Evolutionary conservation across 2,888 invertebrate genomes (phyloP), one percentile per base, ranked within the genome.

Genomic region (Aporophyla nigra): DNA sequence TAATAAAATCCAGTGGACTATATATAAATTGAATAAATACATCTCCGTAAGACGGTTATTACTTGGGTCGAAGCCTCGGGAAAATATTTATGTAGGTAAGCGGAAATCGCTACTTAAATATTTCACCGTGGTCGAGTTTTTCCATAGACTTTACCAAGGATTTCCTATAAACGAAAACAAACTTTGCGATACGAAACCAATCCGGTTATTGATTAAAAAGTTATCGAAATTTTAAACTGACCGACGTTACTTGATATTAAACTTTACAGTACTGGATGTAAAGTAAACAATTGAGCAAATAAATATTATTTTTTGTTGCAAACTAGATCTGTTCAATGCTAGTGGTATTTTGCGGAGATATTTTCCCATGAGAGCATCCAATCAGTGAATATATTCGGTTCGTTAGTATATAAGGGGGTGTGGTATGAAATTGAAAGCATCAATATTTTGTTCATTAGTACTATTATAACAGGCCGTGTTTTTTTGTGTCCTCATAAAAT

Each of bases 311-410:
- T 14, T 33, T 9, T 24, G 5, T 40, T 27, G 10, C 16, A 73
- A 67, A 40, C 4, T 71, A 27, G 19, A 10, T 19, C 21, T 19
- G 46, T 40, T 33, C 53, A 51, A 75, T 63, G 53, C 12, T 67
- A 62, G 61, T 24, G 10, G n/a, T 63, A 46, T 80, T 63, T 62
- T 5, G 14, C 9, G 4, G 16, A 53, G 2, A 70, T 58, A 54
- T 56, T 33, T 67, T 53, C 40, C 10, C 54, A 33, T 21, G 43
- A 61, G 19, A 61, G 54, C 24, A 16, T 49, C 24, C 65, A 78
- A 81, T 81, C 53, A 63, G 56, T 58, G 21, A 56, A 73, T 24
- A 33, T 68, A 72, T 80, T 69, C 51, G 7, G 53, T 53, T 58
- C 40, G 53, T 79, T 59, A 56, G 19, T 56, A 33, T 27, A 46